Conservation (phyloP, 2,888 invertebrate species). For the Gasteruption jaculator region DNA sequence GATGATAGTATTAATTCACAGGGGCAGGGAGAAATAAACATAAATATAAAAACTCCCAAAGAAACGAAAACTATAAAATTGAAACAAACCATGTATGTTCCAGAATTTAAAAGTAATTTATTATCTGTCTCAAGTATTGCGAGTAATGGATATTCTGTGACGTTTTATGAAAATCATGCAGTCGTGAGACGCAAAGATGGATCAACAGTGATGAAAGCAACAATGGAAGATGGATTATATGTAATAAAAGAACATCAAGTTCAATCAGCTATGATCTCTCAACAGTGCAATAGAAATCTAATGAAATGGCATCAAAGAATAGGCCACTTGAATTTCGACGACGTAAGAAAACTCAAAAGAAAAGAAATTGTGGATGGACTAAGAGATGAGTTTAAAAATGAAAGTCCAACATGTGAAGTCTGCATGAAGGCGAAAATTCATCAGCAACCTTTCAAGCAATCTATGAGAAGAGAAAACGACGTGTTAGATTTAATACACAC, state of each 20-base stretch:
- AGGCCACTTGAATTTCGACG: slow-evolving; percentile 24
- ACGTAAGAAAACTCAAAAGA: slow-evolving; percentile 20
- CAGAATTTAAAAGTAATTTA: slow-evolving; percentile 31
- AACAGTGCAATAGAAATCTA: not conserved
- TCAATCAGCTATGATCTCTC: too few species aligned
- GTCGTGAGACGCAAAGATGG: slow-evolving; percentile 22
- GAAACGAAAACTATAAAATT: slow-evolving; percentile 17
- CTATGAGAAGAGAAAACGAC: too few species aligned
- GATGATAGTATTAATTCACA: slow-evolving; percentile 17
- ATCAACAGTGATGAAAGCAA: slow-evolving; percentile 5
- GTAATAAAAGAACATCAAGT: slow-evolving; percentile 8
- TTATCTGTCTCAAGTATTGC: slow-evolving; percentile 34
- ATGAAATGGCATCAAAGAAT: slow-evolving; percentile 22
- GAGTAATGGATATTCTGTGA: slow-evolving; percentile 28
- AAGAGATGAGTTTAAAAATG: not conserved
- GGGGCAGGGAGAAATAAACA: slow-evolving; percentile 13
- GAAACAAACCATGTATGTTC: slow-evolving; percentile 27
- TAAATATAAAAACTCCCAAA: slow-evolving; percentile 5
- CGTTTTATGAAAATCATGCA: slow-evolving; percentile 24
- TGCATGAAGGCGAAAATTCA: too few species aligned
- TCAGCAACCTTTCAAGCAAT: too few species aligned
- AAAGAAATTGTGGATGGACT: slow-evolving; percentile 19
- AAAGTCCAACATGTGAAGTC: too few species aligned
- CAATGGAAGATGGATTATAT: slow-evolving; percentile 6
- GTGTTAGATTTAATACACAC: too few species aligned